phyloP scores from a whole-genome alignment of 2,888 invertebrate genomes.

The Agonopterix subpropinquella region DNA sequence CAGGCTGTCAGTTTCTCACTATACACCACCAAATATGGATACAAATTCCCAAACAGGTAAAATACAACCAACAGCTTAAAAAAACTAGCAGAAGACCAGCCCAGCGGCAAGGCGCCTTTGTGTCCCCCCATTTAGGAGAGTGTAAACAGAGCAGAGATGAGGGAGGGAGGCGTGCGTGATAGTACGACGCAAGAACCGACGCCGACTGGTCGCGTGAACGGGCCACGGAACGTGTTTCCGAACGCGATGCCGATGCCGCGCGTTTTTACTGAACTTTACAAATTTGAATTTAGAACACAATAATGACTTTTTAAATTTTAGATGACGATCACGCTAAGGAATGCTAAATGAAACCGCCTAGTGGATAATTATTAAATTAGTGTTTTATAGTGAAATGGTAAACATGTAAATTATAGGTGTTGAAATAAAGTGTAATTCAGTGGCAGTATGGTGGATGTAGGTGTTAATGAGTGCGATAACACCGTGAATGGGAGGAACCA shows the following conservation, averaged over 20 bases:
- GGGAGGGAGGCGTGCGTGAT: conserved; percentile 57
- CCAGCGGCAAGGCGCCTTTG: conserved; percentile 41
- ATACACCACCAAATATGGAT: conserved; percentile 23
- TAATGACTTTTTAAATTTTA: conserved; percentile 18
- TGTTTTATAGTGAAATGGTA: conserved; percentile 35
- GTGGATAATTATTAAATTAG: conserved; percentile 7
- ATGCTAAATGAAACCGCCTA: conserved; percentile 1
- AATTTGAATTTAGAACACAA: conserved; percentile 27
- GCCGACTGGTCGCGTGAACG: conserved; percentile 49
- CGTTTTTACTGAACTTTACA: conserved; percentile 49
- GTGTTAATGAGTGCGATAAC: conserved; percentile 71
- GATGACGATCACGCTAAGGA: neutral
- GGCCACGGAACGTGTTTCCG: conserved; percentile 19
- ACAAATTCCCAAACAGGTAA: conserved; percentile 44
- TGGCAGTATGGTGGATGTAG: conserved; percentile 73
- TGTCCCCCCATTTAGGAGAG: conserved; percentile 62
- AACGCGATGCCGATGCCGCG: conserved; percentile 39
- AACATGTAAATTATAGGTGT: conserved; percentile 66
- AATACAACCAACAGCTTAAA: conserved; percentile 34
- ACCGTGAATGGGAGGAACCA: conserved; percentile 70
- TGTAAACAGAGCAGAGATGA: conserved; percentile 59
- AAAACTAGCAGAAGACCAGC: conserved; percentile 39
- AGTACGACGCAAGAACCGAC: conserved; percentile 58
- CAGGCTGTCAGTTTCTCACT: neutral
- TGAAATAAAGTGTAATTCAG: conserved; percentile 56